phyloP scores from a whole-genome alignment of 2,888 invertebrate species.

The Macrophya alboannulata region DNA sequence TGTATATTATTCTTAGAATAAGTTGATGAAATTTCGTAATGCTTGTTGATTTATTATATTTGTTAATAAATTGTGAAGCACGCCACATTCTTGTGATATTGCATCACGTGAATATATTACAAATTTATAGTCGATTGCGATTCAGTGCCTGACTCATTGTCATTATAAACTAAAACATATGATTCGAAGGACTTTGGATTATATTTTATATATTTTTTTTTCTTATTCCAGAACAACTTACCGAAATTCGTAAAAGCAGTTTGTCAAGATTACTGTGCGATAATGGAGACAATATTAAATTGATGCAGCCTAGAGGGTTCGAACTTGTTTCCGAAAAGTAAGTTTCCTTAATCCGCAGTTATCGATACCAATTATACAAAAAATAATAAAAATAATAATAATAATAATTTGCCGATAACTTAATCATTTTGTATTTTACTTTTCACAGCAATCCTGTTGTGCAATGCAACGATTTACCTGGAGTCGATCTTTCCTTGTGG shows the following conservation, averaged over 20 bases:
- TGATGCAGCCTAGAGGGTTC: constrained; percentile 80
- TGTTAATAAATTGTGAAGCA: neutral
- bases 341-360: constrained; percentile 69
- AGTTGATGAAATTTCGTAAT: neutral
- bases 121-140: neutral
- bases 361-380: too few relatives aligned
- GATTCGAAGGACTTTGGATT: neutral
- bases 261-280: constrained; percentile 91
- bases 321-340: constrained; percentile 84
- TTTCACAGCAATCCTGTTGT: constrained; percentile 85
- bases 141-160: neutral
- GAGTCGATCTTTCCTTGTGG: constrained; percentile 85
- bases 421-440: constrained; percentile 8
- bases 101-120: neutral
- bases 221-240: constrained; percentile 83
- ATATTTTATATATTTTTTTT: neutral
- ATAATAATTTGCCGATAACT: neutral
- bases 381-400: neutral
- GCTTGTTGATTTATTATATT: neutral
- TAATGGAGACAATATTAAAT: constrained; percentile 83
- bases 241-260: constrained; percentile 89
- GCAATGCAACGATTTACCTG: constrained; percentile 85
- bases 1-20: neutral
- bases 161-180: neutral
- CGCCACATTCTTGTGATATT: neutral